Conservation (phyloP, 2,113 vertebrate genomes). For the Carassius carassius region DNA sequence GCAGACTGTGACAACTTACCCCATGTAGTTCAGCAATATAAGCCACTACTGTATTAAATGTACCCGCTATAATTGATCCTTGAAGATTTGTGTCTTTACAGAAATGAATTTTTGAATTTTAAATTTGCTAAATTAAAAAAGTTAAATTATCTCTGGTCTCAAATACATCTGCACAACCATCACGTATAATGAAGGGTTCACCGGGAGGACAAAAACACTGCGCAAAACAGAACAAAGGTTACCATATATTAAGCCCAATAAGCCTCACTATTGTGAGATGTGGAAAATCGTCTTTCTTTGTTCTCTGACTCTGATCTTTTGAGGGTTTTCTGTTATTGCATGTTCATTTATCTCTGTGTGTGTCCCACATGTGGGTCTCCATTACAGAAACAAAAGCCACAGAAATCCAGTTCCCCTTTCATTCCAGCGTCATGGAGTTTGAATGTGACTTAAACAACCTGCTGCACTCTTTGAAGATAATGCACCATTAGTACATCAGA, state of each 20-base stretch:
- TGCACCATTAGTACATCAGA: constrained; percentile 61
- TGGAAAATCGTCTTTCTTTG: constrained; percentile 7
- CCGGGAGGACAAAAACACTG: constrained; percentile 2
- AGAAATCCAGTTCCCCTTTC: constrained; percentile 35
- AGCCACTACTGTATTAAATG: background rate
- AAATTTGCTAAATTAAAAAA: background rate
- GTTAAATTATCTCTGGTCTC: background rate
- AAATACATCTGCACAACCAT: background rate
- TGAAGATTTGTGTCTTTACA: background rate
- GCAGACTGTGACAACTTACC: background rate
- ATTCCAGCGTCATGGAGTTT: constrained; percentile 17
- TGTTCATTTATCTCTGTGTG: constrained; percentile 27
- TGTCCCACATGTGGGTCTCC: constrained; percentile 46
- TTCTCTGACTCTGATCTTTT: background rate
- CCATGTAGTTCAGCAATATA: background rate
- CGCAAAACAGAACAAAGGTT: constrained; percentile 10
- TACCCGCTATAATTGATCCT: background rate
- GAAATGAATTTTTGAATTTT: too few relatives aligned
- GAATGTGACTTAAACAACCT: constrained; percentile 43
- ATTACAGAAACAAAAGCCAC: constrained; percentile 63
- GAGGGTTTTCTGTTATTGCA: constrained; percentile 48
- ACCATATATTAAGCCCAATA: constrained; percentile 9
- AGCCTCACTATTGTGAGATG: constrained; percentile 7
- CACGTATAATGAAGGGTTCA: constrained; percentile 7
- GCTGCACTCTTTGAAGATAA: constrained; percentile 58